Evolutionary conservation across 1,140 invertebrate genomes (phyloP), one percentile per base, ranked within the genome.

Genomic region (Protaetia brevitarsis): DNA sequence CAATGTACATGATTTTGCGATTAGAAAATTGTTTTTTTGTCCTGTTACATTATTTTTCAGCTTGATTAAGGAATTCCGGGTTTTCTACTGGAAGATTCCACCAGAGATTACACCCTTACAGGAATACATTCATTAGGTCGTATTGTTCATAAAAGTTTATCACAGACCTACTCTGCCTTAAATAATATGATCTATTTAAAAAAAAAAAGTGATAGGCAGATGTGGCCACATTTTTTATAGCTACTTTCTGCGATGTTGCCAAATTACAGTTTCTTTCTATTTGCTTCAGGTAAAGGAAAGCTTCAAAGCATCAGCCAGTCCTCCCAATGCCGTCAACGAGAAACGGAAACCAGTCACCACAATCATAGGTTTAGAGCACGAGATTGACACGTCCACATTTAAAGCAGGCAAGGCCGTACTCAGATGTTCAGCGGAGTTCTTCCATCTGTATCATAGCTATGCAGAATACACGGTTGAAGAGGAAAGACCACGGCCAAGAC

Each of bases 401-500:
- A 66, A 71, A 26, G 63, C 65, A 1, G 73, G 74, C n/a, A 75
- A 73, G 64, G 73, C 72, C 3, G 65, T 60, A 11, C 31, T 76
- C 16, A 60, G 66, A 16, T 76, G 75, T 58, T 66, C 70, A 10
- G 75, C 71, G 5, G 68, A 63, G 19, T 30, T 76, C 8, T 76
- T 76, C 62, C 68, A 71, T 37, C 63, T 76, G 19, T 76, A 76
- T 63, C 68, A 70, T 28, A 64, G 58, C 6, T 66, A 72, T 27
- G 71, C 62, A 23, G 73, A 75, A 60, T 36, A 67, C 8, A 59
- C 68, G 8, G 56, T 76, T 13, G 75, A 75, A 61, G 73, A 76
- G 63, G 74, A 73, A 27, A 68, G 69, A 34, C 71, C 74, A 8
- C 70, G 68, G 63, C 73, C 75, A 2, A 71, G 73, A 45, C 73